A percentile compares a stretch with the other conserved stretches of the same genome.
Conservation (phyloP, 2,113 vertebrate genomes). For the Phaetusa simplex region DNA sequence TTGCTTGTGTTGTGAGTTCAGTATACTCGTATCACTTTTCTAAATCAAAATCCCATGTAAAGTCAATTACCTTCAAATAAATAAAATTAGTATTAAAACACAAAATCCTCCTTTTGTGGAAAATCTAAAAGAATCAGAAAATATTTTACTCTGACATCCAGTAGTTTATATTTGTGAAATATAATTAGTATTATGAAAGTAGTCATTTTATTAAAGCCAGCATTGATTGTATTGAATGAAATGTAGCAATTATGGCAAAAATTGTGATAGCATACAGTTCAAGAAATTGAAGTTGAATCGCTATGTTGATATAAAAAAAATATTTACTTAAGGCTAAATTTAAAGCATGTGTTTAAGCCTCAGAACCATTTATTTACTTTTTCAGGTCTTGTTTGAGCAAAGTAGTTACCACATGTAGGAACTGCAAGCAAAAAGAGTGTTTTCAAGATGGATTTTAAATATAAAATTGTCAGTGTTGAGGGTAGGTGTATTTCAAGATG, state of each 20-base stretch:
- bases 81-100: neutral
- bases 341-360: neutral
- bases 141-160: neutral
- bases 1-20: neutral
- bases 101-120: neutral
- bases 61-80: neutral
- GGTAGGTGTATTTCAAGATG: neutral
- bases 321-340: neutral
- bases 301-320: neutral
- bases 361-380: neutral
- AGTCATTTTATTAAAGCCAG: neutral
- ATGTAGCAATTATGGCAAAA: neutral
- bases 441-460: neutral
- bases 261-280: neutral
- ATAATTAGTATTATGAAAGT: neutral
- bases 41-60: neutral
- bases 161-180: neutral
- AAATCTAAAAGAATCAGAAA: neutral
- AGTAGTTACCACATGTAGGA: neutral
- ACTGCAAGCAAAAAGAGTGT: neutral
- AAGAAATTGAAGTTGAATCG: neutral
- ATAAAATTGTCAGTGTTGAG: neutral
- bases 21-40: neutral
- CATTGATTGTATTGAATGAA: neutral
- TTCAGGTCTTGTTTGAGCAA: neutral